phyloP scores from a whole-genome alignment of 2,113 vertebrate species.

The Podarcis raffonei region DNA sequence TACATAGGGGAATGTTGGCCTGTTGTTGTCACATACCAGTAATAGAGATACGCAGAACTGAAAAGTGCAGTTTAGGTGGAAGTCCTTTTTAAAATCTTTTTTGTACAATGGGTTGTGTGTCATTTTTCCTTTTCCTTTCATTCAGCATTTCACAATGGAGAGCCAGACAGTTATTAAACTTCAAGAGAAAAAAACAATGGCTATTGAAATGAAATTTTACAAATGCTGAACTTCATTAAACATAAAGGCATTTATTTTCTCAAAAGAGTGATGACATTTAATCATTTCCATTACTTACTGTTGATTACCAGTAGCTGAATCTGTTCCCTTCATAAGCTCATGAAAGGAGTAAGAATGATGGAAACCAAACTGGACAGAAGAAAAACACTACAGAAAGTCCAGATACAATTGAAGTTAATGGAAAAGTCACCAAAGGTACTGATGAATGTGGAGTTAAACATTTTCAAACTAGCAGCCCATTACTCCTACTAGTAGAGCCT shows the following conservation, averaged over 20 bases:
- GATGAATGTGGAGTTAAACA: background rate
- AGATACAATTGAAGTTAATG: background rate
- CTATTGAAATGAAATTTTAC: conserved; percentile 7
- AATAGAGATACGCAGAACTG: background rate
- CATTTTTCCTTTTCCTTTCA: background rate
- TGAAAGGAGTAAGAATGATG: background rate
- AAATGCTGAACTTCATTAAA: background rate
- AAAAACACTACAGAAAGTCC: background rate
- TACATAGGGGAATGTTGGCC: background rate
- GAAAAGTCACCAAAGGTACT: background rate
- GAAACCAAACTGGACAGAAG: background rate
- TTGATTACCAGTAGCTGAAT: background rate
- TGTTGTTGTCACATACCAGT: background rate
- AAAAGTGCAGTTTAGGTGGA: background rate
- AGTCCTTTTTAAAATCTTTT: background rate
- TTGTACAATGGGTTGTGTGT: conserved; percentile 8
- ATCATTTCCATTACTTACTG: conserved; percentile 5
- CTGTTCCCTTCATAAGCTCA: background rate
- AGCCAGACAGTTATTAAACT: conserved; percentile 25
- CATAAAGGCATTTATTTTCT: background rate
- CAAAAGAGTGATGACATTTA: conserved; percentile 8
- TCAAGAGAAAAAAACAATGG: conserved; percentile 27
- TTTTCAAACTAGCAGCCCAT: background rate
- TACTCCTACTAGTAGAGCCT: background rate
- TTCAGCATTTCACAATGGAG: conserved; percentile 1